Evolutionary conservation across 2,113 vertebrate genomes (phyloP), one percentile per base, ranked within the genome.

Genomic region (Craseonycteris thonglongyai): DNA sequence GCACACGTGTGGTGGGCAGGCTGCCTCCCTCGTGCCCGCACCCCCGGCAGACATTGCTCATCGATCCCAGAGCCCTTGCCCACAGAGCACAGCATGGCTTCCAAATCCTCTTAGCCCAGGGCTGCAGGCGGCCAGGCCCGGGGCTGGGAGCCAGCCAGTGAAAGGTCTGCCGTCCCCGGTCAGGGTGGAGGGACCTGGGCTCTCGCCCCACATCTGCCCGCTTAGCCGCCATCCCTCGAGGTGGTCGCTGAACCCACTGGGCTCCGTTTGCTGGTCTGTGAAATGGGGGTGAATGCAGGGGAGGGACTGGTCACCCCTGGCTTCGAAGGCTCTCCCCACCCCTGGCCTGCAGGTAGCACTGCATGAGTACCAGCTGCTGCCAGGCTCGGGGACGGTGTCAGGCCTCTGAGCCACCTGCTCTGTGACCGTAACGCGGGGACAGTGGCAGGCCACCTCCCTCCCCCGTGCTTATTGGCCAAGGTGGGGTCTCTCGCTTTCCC

Each of bases 391-490:
- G 33, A 8, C 69, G 1, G 5, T 15, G 2, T 69, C 28, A 6
- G n/a, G 15, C 42, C 30, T 45, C 65, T 10, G 15, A 58, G 28
- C 71, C 42, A 35, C 61, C 33, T 7, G 11, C 7, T 54, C 7
- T 10, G 3, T 12, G 21, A 24, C 54, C 88, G 4, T 6, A 2
- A 8, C 10, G 38, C 7, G 28, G n/a, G 28, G 22, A 47, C 9
- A 1, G 35, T 19, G 7, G 86, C 80, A 61, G 83, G 59, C 81
- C 61, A 18, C 86, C 95, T 94, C 96, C 88, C 94, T 49, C 74
- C 42, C 75, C 88, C 49, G 56, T 93, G 93, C 97, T 96, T 95
- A 94, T 69, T 51, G 66, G 76, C 90, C 72, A 51, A 40, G 24
- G 42, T 2, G 59, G 89, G 40, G 69, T 61, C 61, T n/a, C 56